Evolutionary conservation across 2,113 vertebrate genomes (phyloP).

Genomic region (Podarcis muralis): DNA sequence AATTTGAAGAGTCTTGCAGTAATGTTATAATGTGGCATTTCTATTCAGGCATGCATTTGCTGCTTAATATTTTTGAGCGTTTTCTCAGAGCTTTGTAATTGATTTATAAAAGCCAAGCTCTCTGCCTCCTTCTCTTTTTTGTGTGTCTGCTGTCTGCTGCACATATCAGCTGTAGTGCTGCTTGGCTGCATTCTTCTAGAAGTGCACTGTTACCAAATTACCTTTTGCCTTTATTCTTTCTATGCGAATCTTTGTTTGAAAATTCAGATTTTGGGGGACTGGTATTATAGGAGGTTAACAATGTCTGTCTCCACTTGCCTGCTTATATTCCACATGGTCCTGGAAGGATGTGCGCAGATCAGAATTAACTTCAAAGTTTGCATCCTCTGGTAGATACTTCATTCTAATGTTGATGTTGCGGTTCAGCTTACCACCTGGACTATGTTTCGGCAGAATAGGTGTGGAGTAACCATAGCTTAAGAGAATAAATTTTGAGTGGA

Average conservation of each 20-base stretch:
- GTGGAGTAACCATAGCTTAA: no score
- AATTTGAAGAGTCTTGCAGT: constrained; percentile 45
- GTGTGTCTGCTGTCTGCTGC: not conserved
- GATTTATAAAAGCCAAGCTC: constrained; percentile 39
- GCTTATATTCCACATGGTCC: not conserved
- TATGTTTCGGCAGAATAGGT: no score
- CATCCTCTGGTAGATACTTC: not conserved
- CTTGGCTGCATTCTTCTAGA: not conserved
- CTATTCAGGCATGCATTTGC: constrained; percentile 42
- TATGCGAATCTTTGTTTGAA: not conserved
- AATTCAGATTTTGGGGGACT: not conserved
- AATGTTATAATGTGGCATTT: constrained; percentile 56
- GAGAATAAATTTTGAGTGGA: no score
- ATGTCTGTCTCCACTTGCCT: not conserved
- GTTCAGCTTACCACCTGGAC: no score
- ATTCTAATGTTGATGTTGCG: no score
- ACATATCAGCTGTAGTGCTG: not conserved
- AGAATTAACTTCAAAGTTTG: not conserved
- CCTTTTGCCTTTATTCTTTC: not conserved
- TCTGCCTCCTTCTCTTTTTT: not conserved
- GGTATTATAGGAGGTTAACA: not conserved
- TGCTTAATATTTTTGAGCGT: constrained; percentile 48
- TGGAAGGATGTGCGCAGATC: not conserved
- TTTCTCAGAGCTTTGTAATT: constrained; percentile 42
- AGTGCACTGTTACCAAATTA: not conserved